Percentiles rank a stretch among this genome's conserved stretches.
phyloP scores from a whole-genome alignment of 2,797 vertebrate species.

The Scomberomorus guttatus region DNA sequence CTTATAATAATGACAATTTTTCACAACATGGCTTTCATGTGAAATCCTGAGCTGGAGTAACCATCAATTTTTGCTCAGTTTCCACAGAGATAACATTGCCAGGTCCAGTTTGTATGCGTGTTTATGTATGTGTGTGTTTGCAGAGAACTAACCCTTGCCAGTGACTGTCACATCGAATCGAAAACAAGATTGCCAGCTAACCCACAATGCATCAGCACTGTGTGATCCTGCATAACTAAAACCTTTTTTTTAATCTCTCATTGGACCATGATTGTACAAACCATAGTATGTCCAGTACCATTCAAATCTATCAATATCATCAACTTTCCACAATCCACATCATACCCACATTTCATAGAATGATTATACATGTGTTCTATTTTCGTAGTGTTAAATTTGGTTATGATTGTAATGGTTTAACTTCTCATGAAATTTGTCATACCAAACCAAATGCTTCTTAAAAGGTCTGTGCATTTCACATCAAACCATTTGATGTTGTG shows the following conservation, averaged over 20 bases:
- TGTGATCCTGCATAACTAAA: slow-evolving; percentile 16
- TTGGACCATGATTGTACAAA: not conserved
- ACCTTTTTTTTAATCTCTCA: not conserved
- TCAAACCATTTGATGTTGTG: too few species aligned
- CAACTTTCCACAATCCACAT: too few species aligned
- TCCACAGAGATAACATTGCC: not conserved
- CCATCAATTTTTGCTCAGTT: slow-evolving; percentile 8
- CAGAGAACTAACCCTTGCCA: slow-evolving; percentile 5
- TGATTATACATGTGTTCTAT: too few species aligned
- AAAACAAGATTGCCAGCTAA: not conserved
- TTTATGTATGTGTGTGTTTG: not conserved
- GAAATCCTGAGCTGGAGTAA: not conserved
- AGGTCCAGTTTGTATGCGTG: not conserved
- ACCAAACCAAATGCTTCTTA: too few species aligned
- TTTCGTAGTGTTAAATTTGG: too few species aligned
- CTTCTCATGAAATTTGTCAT: too few species aligned
- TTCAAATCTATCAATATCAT: not conserved
- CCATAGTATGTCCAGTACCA: not conserved
- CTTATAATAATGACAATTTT: slow-evolving; percentile 15
- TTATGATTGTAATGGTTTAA: too few species aligned
- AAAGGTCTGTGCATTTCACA: too few species aligned
- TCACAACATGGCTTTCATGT: not conserved
- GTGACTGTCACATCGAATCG: slow-evolving; percentile 20
- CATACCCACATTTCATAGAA: too few species aligned
- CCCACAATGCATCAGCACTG: slow-evolving; percentile 27